Conservation (phyloP, 2,888 invertebrate genomes). For the Agrochola macilenta region DNA sequence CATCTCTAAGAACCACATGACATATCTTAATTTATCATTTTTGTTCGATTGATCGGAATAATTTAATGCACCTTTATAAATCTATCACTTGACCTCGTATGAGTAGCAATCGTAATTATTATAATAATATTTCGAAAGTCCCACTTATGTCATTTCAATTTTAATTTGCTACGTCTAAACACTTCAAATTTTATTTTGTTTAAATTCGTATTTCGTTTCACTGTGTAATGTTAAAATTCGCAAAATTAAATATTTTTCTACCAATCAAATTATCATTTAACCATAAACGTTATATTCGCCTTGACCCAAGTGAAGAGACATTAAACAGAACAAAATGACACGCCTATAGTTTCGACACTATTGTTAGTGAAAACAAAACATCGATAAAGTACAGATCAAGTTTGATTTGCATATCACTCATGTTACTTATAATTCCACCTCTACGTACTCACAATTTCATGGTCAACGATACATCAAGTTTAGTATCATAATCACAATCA, state of each 20-base stretch:
- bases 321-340: conserved; percentile 61
- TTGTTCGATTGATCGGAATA: conserved; percentile 77
- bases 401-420: conserved; percentile 70
- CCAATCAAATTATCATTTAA: conserved; percentile 59
- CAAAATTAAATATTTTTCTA: conserved; percentile 55
- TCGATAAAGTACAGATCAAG: conserved; percentile 65
- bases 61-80: conserved; percentile 72
- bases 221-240: conserved; percentile 17
- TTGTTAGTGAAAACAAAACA: conserved; percentile 71
- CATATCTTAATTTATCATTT: conserved; percentile 77
- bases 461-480: conserved; percentile 62
- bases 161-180: conserved; percentile 37
- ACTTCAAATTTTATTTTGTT: conserved; percentile 30
- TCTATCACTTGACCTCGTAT: conserved; percentile 64
- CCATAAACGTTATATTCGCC: conserved; percentile 57
- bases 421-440: conserved; percentile 46
- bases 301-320: conserved; percentile 63
- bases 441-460: conserved; percentile 52
- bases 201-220: conserved; percentile 26
- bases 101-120: conserved; percentile 59
- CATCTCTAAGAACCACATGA: conserved; percentile 67
- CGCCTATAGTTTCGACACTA: conserved; percentile 73
- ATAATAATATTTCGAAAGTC: conserved; percentile 55
- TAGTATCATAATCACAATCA: conserved; percentile 51
- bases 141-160: conserved; percentile 49